A percentile compares a stretch with the other conserved stretches of the same genome.
Evolutionary conservation across 1,140 invertebrate species (phyloP).

Genomic region (Sycophaga agraensis): DNA sequence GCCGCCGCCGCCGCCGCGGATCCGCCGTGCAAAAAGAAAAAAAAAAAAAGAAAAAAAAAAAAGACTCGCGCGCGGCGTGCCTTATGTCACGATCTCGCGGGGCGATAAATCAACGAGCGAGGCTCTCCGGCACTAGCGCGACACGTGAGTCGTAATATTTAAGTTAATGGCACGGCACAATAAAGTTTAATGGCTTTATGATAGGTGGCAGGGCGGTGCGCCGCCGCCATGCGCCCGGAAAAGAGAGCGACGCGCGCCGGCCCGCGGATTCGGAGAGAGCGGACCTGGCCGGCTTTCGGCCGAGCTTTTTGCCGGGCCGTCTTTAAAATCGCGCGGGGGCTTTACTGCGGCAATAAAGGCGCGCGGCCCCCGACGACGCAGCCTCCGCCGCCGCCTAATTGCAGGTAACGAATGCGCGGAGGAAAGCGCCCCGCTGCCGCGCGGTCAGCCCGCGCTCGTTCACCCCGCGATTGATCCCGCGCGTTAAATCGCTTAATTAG

Average conservation of each 20-base stretch:
- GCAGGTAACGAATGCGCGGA: constrained; percentile 22
- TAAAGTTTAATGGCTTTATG: constrained; percentile 54
- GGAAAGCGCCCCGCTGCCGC: no score
- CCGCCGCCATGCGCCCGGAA: not conserved
- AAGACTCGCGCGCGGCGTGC: constrained; percentile 23
- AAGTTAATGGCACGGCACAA: constrained; percentile 51
- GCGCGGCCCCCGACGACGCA: not conserved
- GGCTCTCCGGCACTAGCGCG: constrained; percentile 34
- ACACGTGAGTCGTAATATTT: constrained; percentile 54
- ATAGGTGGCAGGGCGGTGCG: constrained; percentile 39
- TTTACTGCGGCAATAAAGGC: constrained; percentile 24
- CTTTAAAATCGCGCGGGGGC: constrained; percentile 23
- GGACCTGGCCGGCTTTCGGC: constrained; percentile 12
- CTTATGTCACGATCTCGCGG: constrained; percentile 33
- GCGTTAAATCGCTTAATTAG: constrained; percentile 26
- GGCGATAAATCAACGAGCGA: constrained; percentile 43
- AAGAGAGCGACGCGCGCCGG: not conserved
- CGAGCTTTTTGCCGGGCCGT: no score
- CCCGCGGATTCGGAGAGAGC: no score
- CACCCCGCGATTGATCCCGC: not conserved
- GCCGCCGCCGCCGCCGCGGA: no score
- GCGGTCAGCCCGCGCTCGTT: no score
- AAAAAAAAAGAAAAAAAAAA: not conserved
- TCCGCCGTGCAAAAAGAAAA: no score
- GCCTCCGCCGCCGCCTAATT: constrained; percentile 21